Evolutionary conservation across 2,888 invertebrate genomes (phyloP), one percentile per base, ranked within the genome.

Genomic region (Pegoplata infirma): DNA sequence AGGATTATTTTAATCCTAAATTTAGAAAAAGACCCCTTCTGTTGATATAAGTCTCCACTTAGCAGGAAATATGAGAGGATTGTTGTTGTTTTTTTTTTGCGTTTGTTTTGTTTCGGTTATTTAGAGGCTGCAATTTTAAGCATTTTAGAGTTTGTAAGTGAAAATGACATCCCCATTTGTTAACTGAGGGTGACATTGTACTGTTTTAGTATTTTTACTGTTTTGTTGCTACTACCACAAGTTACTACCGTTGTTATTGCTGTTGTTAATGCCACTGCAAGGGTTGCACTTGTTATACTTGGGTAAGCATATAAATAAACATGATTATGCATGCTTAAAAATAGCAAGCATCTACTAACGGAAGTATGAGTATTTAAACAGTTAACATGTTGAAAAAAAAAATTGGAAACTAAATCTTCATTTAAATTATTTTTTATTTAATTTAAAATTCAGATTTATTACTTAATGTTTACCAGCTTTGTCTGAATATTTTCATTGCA

Each of bases 281-380:
- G 68, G 73, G 74, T 75, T 79, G 75, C 79, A 75, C 75, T 79
- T 75, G 66, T 56, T 28, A 68, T 63, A 75, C 55, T 66, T 71
- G 49, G 61, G 40, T 59, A 75, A 71, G 53, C 64, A 55, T 56
- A 55, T 71, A 71, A 79, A 66, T 75, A 79, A 75, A 67, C 75
- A 79, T 67, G 75, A 75, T 79, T 79, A 79, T 75, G 66, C 75
- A 59, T 69, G 66, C 66, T 71, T 64, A 32, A 69, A 51, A 51
- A 51, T 14, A 17, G 14, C 23, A 17, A 17, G 17, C 14, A 47
- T 5, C 3, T 3, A 47, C 8, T 0, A 47, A 1, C 14, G 17
- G 3, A 0, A 47, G 19, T 0, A 5, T 8, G 0, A 47, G 17
- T 17, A 19, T 17, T 17, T 51, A 66, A 74, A 67, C 21, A 55